Base-by-base conservation (phyloP, 2,113 vertebrate genomes). In the Emydura subglobosa region DNA sequence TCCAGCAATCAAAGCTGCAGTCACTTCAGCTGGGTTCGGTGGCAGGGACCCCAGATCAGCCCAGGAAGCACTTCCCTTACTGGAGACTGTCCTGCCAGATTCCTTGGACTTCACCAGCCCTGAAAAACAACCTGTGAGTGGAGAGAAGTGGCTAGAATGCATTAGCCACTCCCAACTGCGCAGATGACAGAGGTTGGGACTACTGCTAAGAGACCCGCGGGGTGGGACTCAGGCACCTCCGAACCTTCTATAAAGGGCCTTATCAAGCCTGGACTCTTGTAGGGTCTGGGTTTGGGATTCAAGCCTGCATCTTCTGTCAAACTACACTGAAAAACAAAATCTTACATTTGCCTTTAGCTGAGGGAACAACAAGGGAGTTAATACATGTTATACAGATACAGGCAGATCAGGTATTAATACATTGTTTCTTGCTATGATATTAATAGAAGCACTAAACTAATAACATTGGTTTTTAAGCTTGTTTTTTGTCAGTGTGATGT, bases 381-480 rank as follows among this genome's bases (percentile, higher is more conserved):
- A 97, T 96, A 97, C 96, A 86, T 94, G 96, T 95, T 93, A 93
- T 79, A 57, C 88, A 83, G 50, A 24, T 92, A 90, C 87, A 91
- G 84, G 90, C 90, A 88, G 86, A 90, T 94, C 2, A 0, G 88
- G 96, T 96, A 95, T 97, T 96, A 97, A 85, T 79, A 87, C 91
- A 96, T 97, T 97, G 97, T 97, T 97, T 94, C 82, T 93, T 95
- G 59, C 84, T 90, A 51, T 82, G 90, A 95, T 92, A 89, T 96
- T 94, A 96, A 96, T 96, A 97, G 95, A 90, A 94, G 49, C 24
- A 76, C 96, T 97, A 96, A 94, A 89, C 94, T 97, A 96, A 96
- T 44, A 1, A 1, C 94, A 97, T 96, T 97, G 97, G 3, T 97
- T 95, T 96, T 76, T 90, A 87, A 76, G 13, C 85, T 89, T 92